Evolutionary conservation across 2,113 vertebrate species (phyloP).

Genomic region (Oreochromis tanganicae): DNA sequence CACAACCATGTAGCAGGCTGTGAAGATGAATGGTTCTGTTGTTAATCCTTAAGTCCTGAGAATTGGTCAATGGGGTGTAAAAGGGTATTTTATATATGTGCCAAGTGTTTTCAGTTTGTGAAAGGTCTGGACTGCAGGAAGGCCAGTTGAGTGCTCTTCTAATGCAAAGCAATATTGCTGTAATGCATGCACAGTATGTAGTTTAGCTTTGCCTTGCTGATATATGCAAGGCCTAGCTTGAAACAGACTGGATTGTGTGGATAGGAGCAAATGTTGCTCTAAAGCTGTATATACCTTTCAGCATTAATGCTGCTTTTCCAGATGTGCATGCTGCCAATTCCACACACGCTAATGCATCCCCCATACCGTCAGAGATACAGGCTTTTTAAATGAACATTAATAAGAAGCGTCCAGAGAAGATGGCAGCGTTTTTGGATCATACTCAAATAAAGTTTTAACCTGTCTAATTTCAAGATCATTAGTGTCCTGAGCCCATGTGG

Average conservation of each 20-base stretch:
- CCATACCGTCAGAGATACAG: background rate
- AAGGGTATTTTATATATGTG: background rate
- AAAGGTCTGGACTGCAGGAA: background rate
- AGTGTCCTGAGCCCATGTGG: background rate
- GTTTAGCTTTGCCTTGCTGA: background rate
- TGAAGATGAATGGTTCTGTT: background rate
- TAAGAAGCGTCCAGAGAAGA: background rate
- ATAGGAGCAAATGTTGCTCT: background rate
- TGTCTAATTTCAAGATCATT: background rate
- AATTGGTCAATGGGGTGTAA: background rate
- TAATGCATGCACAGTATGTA: background rate
- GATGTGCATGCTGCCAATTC: background rate
- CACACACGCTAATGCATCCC: background rate
- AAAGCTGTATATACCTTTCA: background rate
- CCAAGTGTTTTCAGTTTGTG: background rate
- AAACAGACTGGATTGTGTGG: background rate
- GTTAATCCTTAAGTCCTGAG: background rate
- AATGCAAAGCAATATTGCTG: background rate
- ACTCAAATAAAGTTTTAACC: background rate
- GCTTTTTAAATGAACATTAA: background rate
- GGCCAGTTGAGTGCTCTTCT: background rate
- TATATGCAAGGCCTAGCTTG: background rate
- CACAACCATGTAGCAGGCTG: background rate
- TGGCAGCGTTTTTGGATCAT: background rate
- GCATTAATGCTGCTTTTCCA: background rate